Base-by-base conservation (phyloP, 2,113 vertebrate genomes). In the Circaetus gallicus region DNA sequence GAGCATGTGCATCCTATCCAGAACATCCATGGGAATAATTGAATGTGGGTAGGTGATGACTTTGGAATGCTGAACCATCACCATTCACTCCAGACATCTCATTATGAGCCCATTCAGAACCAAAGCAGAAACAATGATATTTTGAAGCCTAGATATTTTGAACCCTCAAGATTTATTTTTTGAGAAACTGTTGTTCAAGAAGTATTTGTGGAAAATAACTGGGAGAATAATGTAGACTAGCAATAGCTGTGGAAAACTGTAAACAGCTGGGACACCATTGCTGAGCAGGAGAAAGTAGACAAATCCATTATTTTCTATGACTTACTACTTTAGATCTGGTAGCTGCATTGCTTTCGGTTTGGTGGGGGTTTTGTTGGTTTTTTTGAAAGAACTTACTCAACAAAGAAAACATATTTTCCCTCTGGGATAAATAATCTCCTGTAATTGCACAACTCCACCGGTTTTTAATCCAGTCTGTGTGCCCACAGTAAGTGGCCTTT, bases 271-370 rank as follows among this genome's bases (percentile, higher is more conserved):
- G 73, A 87, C 43, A 91, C 34, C 86, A 76, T 29, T 94, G 66
- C 36, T 83, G 67, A 94, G 73, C 76, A 73, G 73, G 43, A 93
- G 70, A 81, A 93, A 86, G 58, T 19, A 81, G 83, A 29, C 28
- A 95, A 93, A 93, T n/a, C 28, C 53, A 29, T 81, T 85, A 66
- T 82, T 96, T 82, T 82, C 28, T 90, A 13, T 80, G 77, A 73
- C 82, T 93, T 94, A 79, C 67, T 95, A 34, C 52, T 93, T 93
- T 38, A 94, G 47, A 42, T 95, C 70, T 86, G 67, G 56, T 95
- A 73, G 72, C 72, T 82, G 45, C 61, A 70, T 70, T 86, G 65
- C 49, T 77, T 93, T 91, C 4, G 4, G 49, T 82, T 88, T 92
- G 66, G 45, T 47, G 53, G 24, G n/a, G n/a, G 9, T 22, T 89